Evolutionary conservation across 2,113 vertebrate genomes (phyloP), one percentile per base, ranked within the genome.

Genomic region (Alosa alosa): DNA sequence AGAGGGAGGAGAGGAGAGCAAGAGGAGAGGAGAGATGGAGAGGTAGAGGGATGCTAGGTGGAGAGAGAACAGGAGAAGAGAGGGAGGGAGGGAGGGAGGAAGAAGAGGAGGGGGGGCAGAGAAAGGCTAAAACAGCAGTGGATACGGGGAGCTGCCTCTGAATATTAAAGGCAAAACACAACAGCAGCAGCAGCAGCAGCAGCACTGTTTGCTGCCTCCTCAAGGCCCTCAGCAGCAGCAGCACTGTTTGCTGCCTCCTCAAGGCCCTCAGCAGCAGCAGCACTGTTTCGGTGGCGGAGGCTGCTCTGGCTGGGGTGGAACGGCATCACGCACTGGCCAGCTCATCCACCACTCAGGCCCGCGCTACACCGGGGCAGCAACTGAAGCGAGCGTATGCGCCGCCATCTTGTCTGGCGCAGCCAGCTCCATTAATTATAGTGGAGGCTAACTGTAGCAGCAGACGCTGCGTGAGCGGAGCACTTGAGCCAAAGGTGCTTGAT

Each of bases 91-190:
- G 11, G 64, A 7, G n/a, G n/a, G 89, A 86, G 84, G 46, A 75
- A 75, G 57, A 11, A 6, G 17, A 25, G 18, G 45, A 47, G 81
- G 72, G 78, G 25, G 60, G n/a, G 60, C 31, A 72, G 64, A 72
- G 64, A 72, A 13, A 39, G 72, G 72, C 72, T 39, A 78, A 78
- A 88, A 84, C 83, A 89, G 52, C n/a, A 68, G 72, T 81, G 84
- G 82, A 90, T 81, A 90, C 88, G 91, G 89, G 84, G 83, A 47
- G n/a, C 45, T 84, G 87, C 44, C 52, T 91, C 55, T 89, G 85
- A 92, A 89, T 82, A 89, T 89, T 86, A 83, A 85, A 72, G 45
- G 60, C 0, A 86, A 78, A 41, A 11, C 17, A 15, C 72, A 78
- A 15, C 72, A 39, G 31, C 17, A 22, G 55, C 55, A 5, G 17